Evolutionary conservation across 2,113 vertebrate species (phyloP), one percentile per base, ranked within the genome.

Genomic region (Murina feae): DNA sequence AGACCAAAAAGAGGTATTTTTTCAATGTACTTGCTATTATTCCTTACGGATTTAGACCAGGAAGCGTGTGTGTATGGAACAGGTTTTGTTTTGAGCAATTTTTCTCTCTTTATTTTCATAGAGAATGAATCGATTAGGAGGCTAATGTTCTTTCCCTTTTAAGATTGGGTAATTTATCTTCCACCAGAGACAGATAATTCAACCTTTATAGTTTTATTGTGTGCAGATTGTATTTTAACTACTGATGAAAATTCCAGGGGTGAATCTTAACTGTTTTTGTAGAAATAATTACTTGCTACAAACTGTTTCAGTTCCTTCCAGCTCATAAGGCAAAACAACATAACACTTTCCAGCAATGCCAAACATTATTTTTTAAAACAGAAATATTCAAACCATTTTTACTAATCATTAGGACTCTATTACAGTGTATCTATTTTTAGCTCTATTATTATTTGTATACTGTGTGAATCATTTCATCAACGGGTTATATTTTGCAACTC

Each of bases 261-360:
- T 79, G n/a, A 95, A 55, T 97, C 63, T 96, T 85, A 97, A 94
- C 49, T 96, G 86, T 76, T 94, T 94, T 69, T 39, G 0, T 81
- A 96, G 84, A 97, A 96, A 66, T 94, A 98, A 96, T 97, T 98
- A 97, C 95, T 0, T 7, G 58, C 63, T 98, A 47, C 95, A 96
- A 96, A 39, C 86, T 65, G 85, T 92, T 88, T 90, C 65, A 58
- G 13, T 97, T 98, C 60, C 86, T 81, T 96, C 0, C 0, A 96
- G 71, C 42, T 92, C 91, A 96, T 96, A 97, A 96, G 30, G 78
- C 71, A 96, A 97, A 97, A 95, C 74, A 83, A 55, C 37, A 76
- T 53, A 16, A 55, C 97, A 84, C 55, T 96, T 92, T 74, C 76
- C 76, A 96, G 65, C 91, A 96, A 95, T 95, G 69, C 69, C 96